phyloP scores from a whole-genome alignment of 2,113 vertebrate genomes.

The Pollimyrus isidori region DNA sequence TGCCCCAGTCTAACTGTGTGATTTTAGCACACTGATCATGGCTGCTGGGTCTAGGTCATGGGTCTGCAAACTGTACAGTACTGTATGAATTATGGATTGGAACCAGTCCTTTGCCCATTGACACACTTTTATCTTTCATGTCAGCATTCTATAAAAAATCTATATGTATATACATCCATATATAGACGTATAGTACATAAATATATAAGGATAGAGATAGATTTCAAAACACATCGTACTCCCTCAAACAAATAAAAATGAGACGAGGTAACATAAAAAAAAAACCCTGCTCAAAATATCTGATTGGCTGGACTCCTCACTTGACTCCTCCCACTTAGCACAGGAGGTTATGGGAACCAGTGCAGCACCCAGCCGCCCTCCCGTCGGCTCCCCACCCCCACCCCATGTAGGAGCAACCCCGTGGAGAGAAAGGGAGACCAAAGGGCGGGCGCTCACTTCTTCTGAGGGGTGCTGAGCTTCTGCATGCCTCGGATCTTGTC shows the following conservation, averaged over 20 bases:
- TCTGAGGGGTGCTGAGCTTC: constrained; percentile 87
- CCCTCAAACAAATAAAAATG: constrained; percentile 29
- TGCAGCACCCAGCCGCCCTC: background rate
- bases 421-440: constrained; percentile 27
- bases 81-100: constrained; percentile 14
- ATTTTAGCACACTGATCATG: constrained; percentile 6
- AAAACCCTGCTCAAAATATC: constrained; percentile 40
- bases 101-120: constrained; percentile 11
- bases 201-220: constrained; percentile 25
- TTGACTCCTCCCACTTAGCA: background rate
- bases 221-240: constrained; percentile 32
- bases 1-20: constrained; percentile 1
- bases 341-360: constrained; percentile 12
- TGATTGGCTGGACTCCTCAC: constrained; percentile 31
- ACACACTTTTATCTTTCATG: constrained; percentile 12
- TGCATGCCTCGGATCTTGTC: constrained; percentile 90
- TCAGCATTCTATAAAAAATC: constrained; percentile 12
- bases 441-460: constrained; percentile 63
- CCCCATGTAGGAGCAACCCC: constrained; percentile 8
- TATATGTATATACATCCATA: constrained; percentile 11
- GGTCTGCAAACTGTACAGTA: constrained; percentile 18
- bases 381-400: background rate
- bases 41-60: background rate
- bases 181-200: constrained; percentile 20
- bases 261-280: constrained; percentile 26